phyloP scores from a whole-genome alignment of 2,113 vertebrate species.

The Potamarius usumacintae region DNA sequence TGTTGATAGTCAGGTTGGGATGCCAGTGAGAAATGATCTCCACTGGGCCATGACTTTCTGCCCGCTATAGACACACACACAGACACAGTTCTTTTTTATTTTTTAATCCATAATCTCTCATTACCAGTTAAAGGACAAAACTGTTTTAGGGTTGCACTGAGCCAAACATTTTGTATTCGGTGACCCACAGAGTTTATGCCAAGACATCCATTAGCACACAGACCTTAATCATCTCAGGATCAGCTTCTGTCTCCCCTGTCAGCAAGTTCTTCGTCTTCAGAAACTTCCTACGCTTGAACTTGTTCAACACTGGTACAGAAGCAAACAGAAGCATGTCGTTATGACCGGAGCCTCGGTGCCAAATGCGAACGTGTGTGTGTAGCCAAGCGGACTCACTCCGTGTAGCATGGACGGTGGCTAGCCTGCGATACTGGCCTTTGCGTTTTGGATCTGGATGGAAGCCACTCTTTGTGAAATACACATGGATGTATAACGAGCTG shows the following conservation, averaged over 20 bases:
- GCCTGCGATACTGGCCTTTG: conserved; percentile 86
- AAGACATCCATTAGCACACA: neutral
- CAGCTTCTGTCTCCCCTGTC: conserved; percentile 90
- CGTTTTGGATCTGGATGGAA: conserved; percentile 91
- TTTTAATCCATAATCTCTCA: neutral
- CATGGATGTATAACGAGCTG: conserved; percentile 87
- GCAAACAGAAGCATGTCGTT: neutral
- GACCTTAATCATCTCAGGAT: conserved; percentile 95
- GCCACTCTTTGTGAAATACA: conserved; percentile 94
- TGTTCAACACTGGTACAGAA: conserved; percentile 85
- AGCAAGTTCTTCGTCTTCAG: conserved; percentile 93
- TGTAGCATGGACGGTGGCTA: conserved; percentile 85
- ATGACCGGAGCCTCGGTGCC: neutral
- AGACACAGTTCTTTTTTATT: conserved; percentile 15
- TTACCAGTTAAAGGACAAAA: neutral
- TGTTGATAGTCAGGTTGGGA: conserved; percentile 95
- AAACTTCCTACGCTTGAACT: conserved; percentile 90
- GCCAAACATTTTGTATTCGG: neutral
- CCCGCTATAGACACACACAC: conserved; percentile 74
- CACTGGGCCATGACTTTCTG: conserved; percentile 89
- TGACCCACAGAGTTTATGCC: neutral
- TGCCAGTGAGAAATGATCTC: conserved; percentile 97
- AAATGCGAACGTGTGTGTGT: too few relatives aligned
- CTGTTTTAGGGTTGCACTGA: neutral
- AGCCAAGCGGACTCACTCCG: conserved; percentile 73